Conservation (phyloP, 1,140 invertebrate genomes). For the Meloidogyne floridensis region DNA sequence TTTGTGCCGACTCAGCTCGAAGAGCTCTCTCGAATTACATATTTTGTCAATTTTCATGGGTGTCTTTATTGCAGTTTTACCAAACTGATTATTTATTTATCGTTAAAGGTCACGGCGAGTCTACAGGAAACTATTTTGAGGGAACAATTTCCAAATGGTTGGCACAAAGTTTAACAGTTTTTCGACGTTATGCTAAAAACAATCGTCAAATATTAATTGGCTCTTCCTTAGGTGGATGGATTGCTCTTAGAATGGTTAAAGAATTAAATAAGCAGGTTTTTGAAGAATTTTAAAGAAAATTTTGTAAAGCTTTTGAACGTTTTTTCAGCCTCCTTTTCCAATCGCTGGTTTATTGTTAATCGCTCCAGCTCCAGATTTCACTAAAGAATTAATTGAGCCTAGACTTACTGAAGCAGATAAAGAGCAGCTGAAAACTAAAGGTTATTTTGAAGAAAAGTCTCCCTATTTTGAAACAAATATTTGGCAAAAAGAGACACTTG, state of each 20-base stretch:
- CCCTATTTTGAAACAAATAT: not conserved
- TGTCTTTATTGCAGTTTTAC: too few relatives aligned
- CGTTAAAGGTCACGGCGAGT: not conserved
- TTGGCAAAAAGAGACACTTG: not conserved
- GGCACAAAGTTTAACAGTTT: not conserved
- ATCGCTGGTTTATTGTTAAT: constrained; percentile 1
- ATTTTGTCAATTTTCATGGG: too few relatives aligned
- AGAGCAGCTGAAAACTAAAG: not conserved
- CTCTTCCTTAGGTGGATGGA: not conserved
- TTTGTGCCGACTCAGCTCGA: too few relatives aligned
- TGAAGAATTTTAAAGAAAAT: not conserved
- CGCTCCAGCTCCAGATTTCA: not conserved
- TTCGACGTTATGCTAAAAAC: not conserved
- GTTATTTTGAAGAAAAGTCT: not conserved
- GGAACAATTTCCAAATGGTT: not conserved
- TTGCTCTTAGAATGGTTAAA: constrained; percentile 4
- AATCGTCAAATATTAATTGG: not conserved
- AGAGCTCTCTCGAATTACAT: too few relatives aligned
- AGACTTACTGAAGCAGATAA: not conserved
- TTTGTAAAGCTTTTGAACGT: not conserved
- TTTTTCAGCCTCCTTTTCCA: not conserved
- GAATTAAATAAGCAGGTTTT: constrained; percentile 5
- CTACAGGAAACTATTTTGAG: not conserved
- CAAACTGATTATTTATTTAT: too few relatives aligned
- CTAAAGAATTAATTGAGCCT: not conserved